phyloP scores from a whole-genome alignment of 2,888 invertebrate genomes.

The Torymus texanus region DNA sequence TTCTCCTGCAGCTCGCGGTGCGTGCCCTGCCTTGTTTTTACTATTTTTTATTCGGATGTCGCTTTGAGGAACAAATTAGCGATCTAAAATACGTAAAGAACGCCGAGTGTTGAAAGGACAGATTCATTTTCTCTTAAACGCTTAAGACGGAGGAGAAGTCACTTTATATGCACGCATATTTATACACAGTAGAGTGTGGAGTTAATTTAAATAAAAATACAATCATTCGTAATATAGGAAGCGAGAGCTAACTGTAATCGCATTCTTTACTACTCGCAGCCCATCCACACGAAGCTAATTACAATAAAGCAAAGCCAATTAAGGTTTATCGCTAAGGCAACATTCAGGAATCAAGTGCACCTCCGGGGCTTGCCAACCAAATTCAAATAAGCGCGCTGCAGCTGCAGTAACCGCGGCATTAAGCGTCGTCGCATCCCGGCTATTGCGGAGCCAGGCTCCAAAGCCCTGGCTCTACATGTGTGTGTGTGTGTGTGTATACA shows the following conservation, averaged over 20 bases:
- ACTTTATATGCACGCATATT: too few species aligned
- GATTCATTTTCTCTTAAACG: too few species aligned
- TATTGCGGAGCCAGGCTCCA: not conserved
- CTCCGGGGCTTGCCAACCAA: not conserved
- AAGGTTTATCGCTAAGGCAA: conserved; percentile 6
- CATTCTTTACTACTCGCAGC: not conserved
- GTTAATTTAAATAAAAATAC: too few species aligned
- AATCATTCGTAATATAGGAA: too few species aligned
- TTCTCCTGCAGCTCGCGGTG: not conserved
- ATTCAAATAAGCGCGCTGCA: conserved; percentile 23
- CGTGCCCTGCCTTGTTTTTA: not conserved
- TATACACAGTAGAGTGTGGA: too few species aligned
- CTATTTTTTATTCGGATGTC: not conserved
- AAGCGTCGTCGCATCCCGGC: not conserved
- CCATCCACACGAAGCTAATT: too few species aligned
- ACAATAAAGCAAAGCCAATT: conserved; percentile 10
- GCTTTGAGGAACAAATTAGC: conserved; percentile 10
- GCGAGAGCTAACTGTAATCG: too few species aligned
- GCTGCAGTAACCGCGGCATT: conserved; percentile 3
- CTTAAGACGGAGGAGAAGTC: too few species aligned
- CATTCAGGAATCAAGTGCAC: not conserved
- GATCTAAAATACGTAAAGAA: too few species aligned
- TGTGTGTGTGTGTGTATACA: too few species aligned
- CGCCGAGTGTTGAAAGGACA: too few species aligned
- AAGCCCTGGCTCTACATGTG: too few species aligned